Percentiles rank a stretch among this genome's conserved stretches.
Evolutionary conservation across 2,113 vertebrate genomes (phyloP).

Genomic region (Nothobranchius kuhntae): DNA sequence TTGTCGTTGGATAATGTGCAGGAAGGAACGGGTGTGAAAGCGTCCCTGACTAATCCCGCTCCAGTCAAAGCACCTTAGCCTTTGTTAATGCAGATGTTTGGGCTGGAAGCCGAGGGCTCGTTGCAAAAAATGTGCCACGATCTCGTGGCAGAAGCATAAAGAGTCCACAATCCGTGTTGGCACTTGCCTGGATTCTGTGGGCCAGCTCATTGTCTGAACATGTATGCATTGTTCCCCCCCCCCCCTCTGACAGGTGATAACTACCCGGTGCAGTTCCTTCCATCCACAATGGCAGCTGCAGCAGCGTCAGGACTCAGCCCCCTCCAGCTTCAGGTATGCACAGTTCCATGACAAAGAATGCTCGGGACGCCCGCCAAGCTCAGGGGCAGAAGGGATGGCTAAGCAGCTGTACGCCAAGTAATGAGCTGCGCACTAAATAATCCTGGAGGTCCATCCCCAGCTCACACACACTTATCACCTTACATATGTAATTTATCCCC

Average conservation of each 20-base stretch:
- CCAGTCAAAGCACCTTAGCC: conserved; percentile 84
- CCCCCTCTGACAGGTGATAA: conserved; percentile 94
- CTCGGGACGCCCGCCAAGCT: conserved; percentile 86
- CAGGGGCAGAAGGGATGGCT: conserved; percentile 84
- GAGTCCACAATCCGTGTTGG: conserved; percentile 85
- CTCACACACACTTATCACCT: conserved; percentile 89
- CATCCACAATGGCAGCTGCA: conserved; percentile 99
- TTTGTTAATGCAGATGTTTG: conserved; percentile 98
- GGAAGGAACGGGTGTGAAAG: conserved; percentile 34
- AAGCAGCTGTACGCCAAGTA: conserved; percentile 97
- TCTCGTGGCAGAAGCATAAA: conserved; percentile 67
- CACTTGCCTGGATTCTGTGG: conserved; percentile 87
- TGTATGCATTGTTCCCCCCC: conserved; percentile 87
- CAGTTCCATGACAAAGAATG: conserved; percentile 84
- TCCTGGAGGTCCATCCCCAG: conserved; percentile 78
- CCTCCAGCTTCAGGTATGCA: conserved; percentile 99
- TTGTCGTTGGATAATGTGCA: conserved; percentile 26
- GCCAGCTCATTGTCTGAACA: conserved; percentile 97
- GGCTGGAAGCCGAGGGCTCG: conserved; percentile 81
- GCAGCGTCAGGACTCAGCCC: conserved; percentile 99
- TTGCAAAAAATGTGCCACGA: conserved; percentile 55
- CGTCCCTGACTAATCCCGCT: conserved; percentile 81
- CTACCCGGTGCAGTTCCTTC: conserved; percentile 99
- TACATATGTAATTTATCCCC: conserved; percentile 81
- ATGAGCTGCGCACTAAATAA: conserved; percentile 90